phyloP scores from a whole-genome alignment of 2,888 invertebrate genomes.

The Ormyrus nitidulus region DNA sequence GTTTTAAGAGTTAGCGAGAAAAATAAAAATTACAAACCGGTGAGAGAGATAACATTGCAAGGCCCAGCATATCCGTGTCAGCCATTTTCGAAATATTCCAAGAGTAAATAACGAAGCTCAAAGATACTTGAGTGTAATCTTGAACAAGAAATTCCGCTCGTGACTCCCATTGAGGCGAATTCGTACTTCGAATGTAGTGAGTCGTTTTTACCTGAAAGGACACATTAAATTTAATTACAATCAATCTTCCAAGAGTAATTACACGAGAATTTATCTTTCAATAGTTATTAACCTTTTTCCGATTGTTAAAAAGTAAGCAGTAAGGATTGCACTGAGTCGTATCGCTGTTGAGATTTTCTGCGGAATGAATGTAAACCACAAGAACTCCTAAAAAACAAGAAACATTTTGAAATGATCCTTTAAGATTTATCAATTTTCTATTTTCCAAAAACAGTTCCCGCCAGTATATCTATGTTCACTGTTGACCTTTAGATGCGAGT shows the following conservation, averaged over 20 bases:
- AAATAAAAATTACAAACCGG: constrained; percentile 68
- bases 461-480: too few relatives aligned
- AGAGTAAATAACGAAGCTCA: constrained; percentile 77
- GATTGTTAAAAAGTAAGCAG: constrained; percentile 77
- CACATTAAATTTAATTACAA: constrained; percentile 15
- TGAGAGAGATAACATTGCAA: constrained; percentile 75
- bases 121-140: constrained; percentile 76
- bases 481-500: neutral
- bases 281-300: constrained; percentile 74
- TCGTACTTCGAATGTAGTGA: constrained; percentile 75
- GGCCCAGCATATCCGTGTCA: constrained; percentile 77
- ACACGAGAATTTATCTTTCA: neutral
- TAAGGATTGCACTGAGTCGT: constrained; percentile 77
- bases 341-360: constrained; percentile 75
- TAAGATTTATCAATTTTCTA: too few relatives aligned
- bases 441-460: too few relatives aligned
- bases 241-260: neutral
- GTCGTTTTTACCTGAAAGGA: constrained; percentile 76
- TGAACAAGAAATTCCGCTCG: constrained; percentile 76
- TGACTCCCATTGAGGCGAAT: constrained; percentile 77
- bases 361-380: constrained; percentile 77
- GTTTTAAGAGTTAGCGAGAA: neutral
- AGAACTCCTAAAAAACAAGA: constrained; percentile 72
- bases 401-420: too few relatives aligned
- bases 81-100: constrained; percentile 77